phyloP scores from a whole-genome alignment of 2,113 vertebrate species.

The Carollia perspicillata region DNA sequence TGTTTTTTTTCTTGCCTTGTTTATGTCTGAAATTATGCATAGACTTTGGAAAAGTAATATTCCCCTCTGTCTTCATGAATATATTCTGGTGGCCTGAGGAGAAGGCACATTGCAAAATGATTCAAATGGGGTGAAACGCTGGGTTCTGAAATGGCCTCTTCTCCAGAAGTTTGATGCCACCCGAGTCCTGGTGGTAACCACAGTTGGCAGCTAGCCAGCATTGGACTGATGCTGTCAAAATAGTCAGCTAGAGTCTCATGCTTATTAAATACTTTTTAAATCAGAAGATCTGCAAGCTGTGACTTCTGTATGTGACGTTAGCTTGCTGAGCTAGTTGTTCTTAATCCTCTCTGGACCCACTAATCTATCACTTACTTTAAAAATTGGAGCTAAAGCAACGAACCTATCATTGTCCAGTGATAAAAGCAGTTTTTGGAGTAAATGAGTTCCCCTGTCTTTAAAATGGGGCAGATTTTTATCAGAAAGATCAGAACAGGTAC shows the following conservation, averaged over 20 bases:
- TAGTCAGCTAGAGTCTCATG: not conserved
- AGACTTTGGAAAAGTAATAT: not conserved
- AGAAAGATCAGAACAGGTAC: not conserved
- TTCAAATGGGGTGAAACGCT: not conserved
- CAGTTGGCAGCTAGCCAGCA: not conserved
- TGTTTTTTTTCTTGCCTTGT: not conserved
- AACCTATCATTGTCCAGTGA: not conserved
- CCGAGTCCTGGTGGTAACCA: not conserved
- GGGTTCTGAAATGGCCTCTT: slow-evolving; percentile 18
- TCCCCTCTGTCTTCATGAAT: not conserved
- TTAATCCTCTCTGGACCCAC: not conserved
- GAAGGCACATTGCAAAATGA: not conserved
- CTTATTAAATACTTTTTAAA: slow-evolving; percentile 23
- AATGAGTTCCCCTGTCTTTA: not conserved
- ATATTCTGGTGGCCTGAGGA: not conserved
- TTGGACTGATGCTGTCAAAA: not conserved
- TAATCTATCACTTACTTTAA: not conserved
- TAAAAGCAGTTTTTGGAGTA: not conserved
- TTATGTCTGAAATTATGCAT: not conserved
- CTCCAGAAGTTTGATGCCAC: not conserved
- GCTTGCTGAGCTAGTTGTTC: not conserved
- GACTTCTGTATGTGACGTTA: not conserved
- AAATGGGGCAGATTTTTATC: not conserved
- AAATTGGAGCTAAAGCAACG: not conserved
- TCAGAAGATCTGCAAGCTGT: not conserved